Evolutionary conservation across 2,797 vertebrate species (phyloP).

Genomic region (Macropodus opercularis): DNA sequence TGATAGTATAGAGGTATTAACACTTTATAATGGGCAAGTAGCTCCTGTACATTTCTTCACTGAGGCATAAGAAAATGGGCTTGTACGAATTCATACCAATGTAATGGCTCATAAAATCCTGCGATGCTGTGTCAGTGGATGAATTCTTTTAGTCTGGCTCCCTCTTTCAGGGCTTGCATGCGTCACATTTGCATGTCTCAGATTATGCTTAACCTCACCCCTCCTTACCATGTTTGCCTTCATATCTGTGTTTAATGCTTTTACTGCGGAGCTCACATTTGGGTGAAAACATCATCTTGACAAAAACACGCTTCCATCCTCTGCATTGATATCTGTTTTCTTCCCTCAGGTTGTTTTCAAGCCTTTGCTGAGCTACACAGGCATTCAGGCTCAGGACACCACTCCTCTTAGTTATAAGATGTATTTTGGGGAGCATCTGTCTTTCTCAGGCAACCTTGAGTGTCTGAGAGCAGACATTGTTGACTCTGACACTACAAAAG

Average conservation of each 20-base stretch:
- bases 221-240: not conserved
- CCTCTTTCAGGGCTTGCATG: not conserved
- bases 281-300: not conserved
- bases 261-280: not conserved
- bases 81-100: not conserved
- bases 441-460: slow-evolving; percentile 96
- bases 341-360: slow-evolving; percentile 94
- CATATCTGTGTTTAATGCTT: no score
- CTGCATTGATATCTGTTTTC: slow-evolving; percentile 1
- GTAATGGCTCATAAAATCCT: not conserved
- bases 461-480: slow-evolving; percentile 97
- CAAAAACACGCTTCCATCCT: not conserved
- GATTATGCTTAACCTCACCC: not conserved
- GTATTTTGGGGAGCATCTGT: slow-evolving; percentile 98
- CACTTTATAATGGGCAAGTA: not conserved
- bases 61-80: not conserved
- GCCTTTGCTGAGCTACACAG: slow-evolving; percentile 92
- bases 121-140: not conserved
- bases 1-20: not conserved
- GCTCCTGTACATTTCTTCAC: not conserved
- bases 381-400: slow-evolving; percentile 94
- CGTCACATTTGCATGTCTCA: not conserved
- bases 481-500: slow-evolving; percentile 97
- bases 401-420: slow-evolving; percentile 95
- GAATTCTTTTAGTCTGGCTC: not conserved